phyloP scores from a whole-genome alignment of 2,888 invertebrate species.

The Vannuccia rotundouncinata region DNA sequence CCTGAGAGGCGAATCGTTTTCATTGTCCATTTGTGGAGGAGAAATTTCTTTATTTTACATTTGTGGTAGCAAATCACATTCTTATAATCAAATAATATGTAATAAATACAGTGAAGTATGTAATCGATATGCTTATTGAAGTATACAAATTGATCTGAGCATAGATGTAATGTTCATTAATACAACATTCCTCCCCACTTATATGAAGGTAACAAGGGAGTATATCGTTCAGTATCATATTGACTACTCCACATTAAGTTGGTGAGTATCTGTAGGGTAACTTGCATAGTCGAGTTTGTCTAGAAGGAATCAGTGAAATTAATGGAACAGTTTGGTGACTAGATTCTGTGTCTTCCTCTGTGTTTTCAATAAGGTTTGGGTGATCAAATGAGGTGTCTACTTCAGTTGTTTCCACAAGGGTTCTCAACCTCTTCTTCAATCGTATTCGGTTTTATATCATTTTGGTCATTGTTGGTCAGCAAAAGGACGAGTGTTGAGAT shows the following conservation, averaged over 20 bases:
- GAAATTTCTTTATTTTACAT: too few species aligned
- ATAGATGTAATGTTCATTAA: not conserved
- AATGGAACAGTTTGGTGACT: not conserved
- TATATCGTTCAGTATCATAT: constrained; percentile 9
- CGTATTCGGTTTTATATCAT: constrained; percentile 10
- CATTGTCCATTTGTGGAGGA: too few species aligned
- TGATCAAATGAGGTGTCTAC: constrained; percentile 1
- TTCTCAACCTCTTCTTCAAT: constrained; percentile 9
- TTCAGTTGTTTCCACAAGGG: constrained; percentile 16
- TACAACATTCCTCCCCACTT: constrained; percentile 26
- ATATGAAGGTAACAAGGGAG: constrained; percentile 19
- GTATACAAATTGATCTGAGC: not conserved
- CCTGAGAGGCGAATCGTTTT: too few species aligned
- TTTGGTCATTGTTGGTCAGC: constrained; percentile 5
- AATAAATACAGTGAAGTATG: too few species aligned
- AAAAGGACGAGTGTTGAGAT: constrained; percentile 11
- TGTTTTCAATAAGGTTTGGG: constrained; percentile 16
- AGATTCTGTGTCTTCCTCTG: constrained; percentile 5
- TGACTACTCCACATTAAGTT: too few species aligned
- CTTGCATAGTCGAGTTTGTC: constrained; percentile 20
- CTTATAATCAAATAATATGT: too few species aligned
- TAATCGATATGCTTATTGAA: too few species aligned
- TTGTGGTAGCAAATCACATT: too few species aligned
- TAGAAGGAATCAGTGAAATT: not conserved
- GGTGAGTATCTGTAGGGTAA: constrained; percentile 15